phyloP scores from a whole-genome alignment of 1,140 invertebrate genomes.

The Neodiprion virginianus region DNA sequence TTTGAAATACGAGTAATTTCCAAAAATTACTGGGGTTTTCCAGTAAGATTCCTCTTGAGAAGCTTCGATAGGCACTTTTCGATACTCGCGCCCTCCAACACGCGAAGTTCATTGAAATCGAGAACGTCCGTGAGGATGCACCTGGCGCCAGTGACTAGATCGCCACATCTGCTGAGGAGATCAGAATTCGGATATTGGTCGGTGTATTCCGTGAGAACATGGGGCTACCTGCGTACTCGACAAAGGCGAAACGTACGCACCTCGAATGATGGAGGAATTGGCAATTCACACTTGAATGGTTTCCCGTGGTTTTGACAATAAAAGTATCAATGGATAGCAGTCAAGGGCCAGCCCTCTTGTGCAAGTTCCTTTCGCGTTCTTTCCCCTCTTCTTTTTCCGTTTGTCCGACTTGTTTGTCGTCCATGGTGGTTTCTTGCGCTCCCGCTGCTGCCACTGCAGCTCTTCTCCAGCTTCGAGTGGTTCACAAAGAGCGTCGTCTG shows the following conservation, averaged over 20 bases:
- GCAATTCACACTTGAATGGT: constrained; percentile 15
- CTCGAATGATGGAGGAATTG: constrained; percentile 21
- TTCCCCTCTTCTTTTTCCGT: neutral
- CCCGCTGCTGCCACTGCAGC: too few species aligned
- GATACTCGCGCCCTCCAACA: too few species aligned
- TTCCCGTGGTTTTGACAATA: constrained; percentile 8
- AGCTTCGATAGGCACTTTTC: too few species aligned
- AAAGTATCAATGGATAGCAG: neutral
- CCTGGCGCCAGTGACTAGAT: neutral
- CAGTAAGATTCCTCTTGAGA: too few species aligned
- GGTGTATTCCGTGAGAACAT: constrained; percentile 17
- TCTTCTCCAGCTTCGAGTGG: too few species aligned
- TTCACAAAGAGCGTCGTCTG: too few species aligned
- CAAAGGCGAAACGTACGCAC: constrained; percentile 12
- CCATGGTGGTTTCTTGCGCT: too few species aligned
- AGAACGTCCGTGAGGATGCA: neutral
- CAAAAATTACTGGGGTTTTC: too few species aligned
- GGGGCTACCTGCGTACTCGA: constrained; percentile 18
- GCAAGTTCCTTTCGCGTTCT: neutral
- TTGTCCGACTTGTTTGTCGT: neutral
- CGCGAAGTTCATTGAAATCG: too few species aligned
- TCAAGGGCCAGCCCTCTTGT: neutral
- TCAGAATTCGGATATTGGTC: neutral
- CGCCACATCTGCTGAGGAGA: neutral
- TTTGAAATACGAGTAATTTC: too few species aligned